These are phyloP conservation scores for Rhadina sibilatrix DNA, from an alignment of 2,113 vertebrate species.

Conservation along the genomic window DNA sequence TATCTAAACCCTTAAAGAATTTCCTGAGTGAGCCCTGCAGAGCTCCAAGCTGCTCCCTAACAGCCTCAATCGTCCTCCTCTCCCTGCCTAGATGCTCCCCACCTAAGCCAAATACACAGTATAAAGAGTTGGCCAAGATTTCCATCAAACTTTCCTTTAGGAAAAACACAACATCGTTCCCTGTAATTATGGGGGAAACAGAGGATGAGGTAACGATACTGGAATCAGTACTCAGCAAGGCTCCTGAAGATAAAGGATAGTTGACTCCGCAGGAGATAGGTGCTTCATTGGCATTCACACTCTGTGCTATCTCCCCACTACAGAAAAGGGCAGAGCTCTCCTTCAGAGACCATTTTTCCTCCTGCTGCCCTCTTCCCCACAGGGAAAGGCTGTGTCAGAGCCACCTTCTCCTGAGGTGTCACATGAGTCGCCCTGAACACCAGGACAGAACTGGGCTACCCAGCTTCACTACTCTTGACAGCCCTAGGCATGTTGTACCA, in stretches of 20 bases:
- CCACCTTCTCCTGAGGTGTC: background rate
- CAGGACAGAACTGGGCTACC: background rate
- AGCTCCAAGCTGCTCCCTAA: background rate
- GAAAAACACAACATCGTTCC: background rate
- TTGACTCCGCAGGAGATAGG: background rate
- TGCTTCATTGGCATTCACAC: background rate
- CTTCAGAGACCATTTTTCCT: background rate
- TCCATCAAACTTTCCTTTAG: background rate
- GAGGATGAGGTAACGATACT: fast-evolving
- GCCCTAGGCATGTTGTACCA: background rate
- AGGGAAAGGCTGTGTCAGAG: background rate
- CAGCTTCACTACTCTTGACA: background rate
- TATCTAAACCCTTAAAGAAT: background rate
- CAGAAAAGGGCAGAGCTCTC: background rate
- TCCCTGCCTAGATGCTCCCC: background rate
- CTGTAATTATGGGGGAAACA: background rate
- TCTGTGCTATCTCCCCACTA: background rate
- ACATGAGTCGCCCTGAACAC: background rate
- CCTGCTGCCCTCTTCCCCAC: background rate
- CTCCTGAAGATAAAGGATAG: background rate
- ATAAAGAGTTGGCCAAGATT: background rate
- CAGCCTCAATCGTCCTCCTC: background rate
- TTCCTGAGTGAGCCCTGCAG: fast-evolving
- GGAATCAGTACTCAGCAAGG: background rate
- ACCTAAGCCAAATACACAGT: background rate